Base-by-base conservation (phyloP, 2,888 invertebrate species). In the Brachylomia viminalis region DNA sequence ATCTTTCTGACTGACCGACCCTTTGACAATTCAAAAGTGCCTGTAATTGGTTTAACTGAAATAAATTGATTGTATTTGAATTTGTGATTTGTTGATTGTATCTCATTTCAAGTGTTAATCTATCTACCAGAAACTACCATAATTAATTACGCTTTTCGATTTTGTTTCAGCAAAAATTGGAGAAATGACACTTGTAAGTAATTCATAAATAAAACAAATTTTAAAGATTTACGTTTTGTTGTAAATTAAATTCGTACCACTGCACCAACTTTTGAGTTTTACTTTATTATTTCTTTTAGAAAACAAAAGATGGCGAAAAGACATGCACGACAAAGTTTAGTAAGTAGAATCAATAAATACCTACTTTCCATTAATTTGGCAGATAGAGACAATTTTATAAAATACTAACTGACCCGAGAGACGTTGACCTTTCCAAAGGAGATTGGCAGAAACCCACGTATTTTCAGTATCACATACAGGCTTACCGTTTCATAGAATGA, bases 101-200 rank as follows among this genome's bases (percentile, higher is more conserved):
- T 20, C 1, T 2, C 11, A 59, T 3, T 2, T 5, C 38, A 17
- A 17, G 10, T 45, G 7, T 30, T 45, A 30, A 23, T n/a, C 30
- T 45, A 11, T n/a, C 8, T 42, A 61, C 0, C 0, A 30, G 0
- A 30, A 45, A 69, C 6, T 11, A 45, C 0, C 3, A 6, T 45
- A 56, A 56, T 33, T 45, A 72, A 62, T 33, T 5, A 23, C 0
- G 5, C 0, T 56, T 59, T 59, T 45, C 38, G 7, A 7, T 33
- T 76, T 79, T 76, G n/a, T 76, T 76, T 33, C 76, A 76, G 76
- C 58, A 45, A 30, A 20, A 38, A 23, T 17, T 33, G 4, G 17
- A 27, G 49, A 15, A 17, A 10, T 52, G 33, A 69, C 13, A 23
- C 33, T 76, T 7, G 76, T 76, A 59, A 76, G 76, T 75, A 59